Evolutionary conservation across 1,140 invertebrate genomes (phyloP).

Genomic region (Saccostrea echinata): DNA sequence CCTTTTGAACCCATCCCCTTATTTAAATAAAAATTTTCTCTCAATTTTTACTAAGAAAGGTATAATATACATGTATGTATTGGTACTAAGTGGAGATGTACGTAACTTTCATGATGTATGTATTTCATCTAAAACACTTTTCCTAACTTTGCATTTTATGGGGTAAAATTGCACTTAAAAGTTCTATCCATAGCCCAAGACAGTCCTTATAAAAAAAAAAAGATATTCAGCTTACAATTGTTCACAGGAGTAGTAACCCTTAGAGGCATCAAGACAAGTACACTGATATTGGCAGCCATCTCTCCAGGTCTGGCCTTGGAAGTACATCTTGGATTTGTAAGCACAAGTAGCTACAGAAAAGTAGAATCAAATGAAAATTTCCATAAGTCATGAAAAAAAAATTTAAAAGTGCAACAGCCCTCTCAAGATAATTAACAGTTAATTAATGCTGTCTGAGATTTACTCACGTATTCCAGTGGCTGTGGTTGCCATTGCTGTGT

Average conservation of each 20-base stretch:
- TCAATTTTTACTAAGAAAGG: no score
- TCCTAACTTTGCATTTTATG: not conserved
- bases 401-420: not conserved
- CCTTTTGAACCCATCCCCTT: no score
- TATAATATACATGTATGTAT: no score
- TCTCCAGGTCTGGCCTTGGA: constrained; percentile 63
- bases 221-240: constrained; percentile 54
- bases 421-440: no score
- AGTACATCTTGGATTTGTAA: constrained; percentile 63
- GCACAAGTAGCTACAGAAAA: constrained; percentile 54
- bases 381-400: not conserved
- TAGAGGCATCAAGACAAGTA: constrained; percentile 62
- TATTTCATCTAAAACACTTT: no score
- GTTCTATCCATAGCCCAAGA: not conserved
- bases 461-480: constrained; percentile 66
- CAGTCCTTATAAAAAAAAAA: no score
- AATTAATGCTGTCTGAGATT: no score
- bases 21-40: no score
- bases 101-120: no score
- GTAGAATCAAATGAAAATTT: not conserved
- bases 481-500: constrained; percentile 61
- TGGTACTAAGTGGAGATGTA: no score
- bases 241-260: constrained; percentile 60
- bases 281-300: constrained; percentile 65
- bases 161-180: no score